Base-by-base conservation (phyloP, 2,888 invertebrate species). In the Strigamia transsilvanica region DNA sequence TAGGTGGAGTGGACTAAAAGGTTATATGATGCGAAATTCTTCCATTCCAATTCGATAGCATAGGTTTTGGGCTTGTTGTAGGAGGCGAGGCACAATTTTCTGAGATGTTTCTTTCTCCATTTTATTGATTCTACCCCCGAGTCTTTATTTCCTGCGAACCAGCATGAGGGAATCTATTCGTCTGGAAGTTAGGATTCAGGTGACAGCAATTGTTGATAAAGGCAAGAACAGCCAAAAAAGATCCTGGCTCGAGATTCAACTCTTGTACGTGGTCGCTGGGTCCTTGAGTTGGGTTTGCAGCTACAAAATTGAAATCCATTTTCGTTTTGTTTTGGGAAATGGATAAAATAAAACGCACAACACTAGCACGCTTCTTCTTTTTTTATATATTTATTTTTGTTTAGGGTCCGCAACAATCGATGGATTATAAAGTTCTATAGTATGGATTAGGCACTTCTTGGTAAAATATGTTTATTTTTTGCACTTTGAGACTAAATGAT, bases 21-120 rank as follows among this genome's bases (percentile, higher is more conserved):
- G 56, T 56, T 56, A 56, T 56, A 56, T 56, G 56, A 56, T 56
- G 56, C 56, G 56, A 56, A 56, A 56, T 56, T 56, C 56, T 56
- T 56, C 56, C 56, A 56, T 56, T 56, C 56, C 56, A 56, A 56
- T 56, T 56, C 56, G 56, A 56, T 18, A 56, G 56, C 56, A 56
- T 56, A 56, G 56, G 56, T 56, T 56, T 56, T 56, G 56, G 56
- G 56, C 56, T 56, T 18, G 56, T 56, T 56, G 56, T 18, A 56
- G 56, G 56, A 56, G 56, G 56, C 56, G 21, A 21, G 56, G 56
- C 56, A 56, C 56, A 56, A 56, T 56, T 56, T 56, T 56, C 56
- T 56, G 56, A 56, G 56, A 56, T 56, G 56, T 56, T 56, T 56
- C 56, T 56, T 56, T 56, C 56, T 56, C 56, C 56, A 56, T 56